Conservation (phyloP, 2,113 vertebrate species). For the Carassius carassius region DNA sequence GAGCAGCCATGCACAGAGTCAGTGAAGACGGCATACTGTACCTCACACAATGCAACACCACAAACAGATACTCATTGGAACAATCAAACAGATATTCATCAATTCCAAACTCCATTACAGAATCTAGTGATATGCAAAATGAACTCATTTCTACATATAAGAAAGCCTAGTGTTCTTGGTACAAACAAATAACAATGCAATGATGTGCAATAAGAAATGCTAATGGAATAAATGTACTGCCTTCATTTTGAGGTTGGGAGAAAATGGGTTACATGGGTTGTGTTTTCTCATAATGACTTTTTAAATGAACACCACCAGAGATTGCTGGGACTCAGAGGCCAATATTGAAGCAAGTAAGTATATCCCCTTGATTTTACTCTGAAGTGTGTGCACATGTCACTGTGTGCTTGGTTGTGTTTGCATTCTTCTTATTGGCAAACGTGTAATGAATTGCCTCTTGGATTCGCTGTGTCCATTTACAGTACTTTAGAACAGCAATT, state of each 20-base stretch:
- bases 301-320: not conserved
- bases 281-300: conserved; percentile 36
- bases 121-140: conserved; percentile 10
- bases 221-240: conserved; percentile 14
- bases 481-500: conserved; percentile 64
- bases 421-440: conserved; percentile 30
- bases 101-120: conserved; percentile 6
- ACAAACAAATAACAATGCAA: conserved; percentile 30
- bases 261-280: conserved; percentile 23
- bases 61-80: not conserved
- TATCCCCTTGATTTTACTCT: not conserved
- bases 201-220: conserved; percentile 29
- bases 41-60: not conserved
- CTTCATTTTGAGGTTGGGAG: conserved; percentile 33
- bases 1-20: conserved; percentile 56
- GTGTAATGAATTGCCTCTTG: conserved; percentile 29
- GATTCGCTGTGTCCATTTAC: conserved; percentile 51
- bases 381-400: not conserved
- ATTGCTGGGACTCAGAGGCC: not conserved
- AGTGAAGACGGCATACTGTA: not conserved
- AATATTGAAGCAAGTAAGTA: not conserved
- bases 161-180: not conserved
- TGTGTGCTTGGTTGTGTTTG: not conserved
- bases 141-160: conserved; percentile 33
- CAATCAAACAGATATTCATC: conserved; percentile 11